Evolutionary conservation across 2,113 vertebrate genomes (phyloP).

Genomic region (Fulmarus glacialis): DNA sequence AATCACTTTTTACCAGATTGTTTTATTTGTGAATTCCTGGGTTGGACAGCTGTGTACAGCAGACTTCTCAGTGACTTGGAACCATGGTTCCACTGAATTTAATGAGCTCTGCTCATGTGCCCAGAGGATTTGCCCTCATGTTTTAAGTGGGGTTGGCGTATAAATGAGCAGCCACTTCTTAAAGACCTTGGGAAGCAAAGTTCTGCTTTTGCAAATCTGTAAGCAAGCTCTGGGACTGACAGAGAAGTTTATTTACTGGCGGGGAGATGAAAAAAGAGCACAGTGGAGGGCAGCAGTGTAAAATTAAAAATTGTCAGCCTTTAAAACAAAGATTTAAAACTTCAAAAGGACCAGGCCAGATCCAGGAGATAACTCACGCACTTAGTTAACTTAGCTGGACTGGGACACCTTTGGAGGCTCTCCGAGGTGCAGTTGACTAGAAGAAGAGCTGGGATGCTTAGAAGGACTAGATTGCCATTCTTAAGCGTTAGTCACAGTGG

Average conservation of each 20-base stretch:
- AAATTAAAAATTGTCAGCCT: not conserved
- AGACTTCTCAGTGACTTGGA: not conserved
- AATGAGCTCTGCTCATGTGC: not conserved
- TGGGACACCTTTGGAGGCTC: not conserved
- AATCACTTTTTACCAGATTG: not conserved
- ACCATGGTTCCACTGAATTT: not conserved
- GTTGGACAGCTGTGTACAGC: not conserved
- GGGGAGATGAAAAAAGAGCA: not conserved
- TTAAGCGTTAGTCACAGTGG: not conserved
- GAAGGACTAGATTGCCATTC: not conserved
- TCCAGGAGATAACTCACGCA: not conserved
- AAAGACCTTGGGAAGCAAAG: not conserved
- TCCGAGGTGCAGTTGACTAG: not conserved
- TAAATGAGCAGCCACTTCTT: not conserved
- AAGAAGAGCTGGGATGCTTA: not conserved
- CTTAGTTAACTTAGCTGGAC: not conserved
- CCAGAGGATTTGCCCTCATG: not conserved
- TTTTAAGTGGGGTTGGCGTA: not conserved
- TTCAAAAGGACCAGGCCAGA: not conserved
- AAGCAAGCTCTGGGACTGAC: not conserved
- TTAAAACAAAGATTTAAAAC: not conserved
- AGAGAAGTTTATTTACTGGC: not conserved
- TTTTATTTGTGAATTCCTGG: not conserved
- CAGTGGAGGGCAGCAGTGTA: not conserved
- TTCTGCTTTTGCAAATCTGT: not conserved